A percentile compares a stretch with the other conserved stretches of the same genome.
Conservation (phyloP, 92 coral and sea anemone genomes). For the Pocillopora meandrina region DNA sequence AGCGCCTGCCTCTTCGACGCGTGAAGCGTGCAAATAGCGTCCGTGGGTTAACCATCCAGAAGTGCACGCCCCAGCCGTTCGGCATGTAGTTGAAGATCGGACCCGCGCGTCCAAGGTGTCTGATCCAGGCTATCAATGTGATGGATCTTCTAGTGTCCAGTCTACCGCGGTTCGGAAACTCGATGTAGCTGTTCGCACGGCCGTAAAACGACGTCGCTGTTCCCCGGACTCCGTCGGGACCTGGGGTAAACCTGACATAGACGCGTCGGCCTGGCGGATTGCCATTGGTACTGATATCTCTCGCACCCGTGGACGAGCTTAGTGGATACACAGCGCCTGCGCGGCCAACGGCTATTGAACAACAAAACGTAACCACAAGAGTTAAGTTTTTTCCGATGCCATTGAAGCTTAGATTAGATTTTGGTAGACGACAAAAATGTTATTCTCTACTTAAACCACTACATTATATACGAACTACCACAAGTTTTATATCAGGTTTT, state of each 20-base stretch:
- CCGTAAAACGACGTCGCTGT: conserved; percentile 58
- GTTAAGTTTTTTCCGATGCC: too few relatives aligned
- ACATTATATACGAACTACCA: too few relatives aligned
- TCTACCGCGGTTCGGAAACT: conserved; percentile 66
- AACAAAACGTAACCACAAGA: too few relatives aligned
- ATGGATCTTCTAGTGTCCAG: conserved; percentile 63
- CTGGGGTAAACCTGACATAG: conserved; percentile 51
- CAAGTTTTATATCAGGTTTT: too few relatives aligned
- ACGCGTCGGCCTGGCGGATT: conserved; percentile 50
- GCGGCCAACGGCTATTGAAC: conserved; percentile 47
- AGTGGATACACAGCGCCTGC: conserved; percentile 76
- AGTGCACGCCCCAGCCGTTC: conserved; percentile 67
- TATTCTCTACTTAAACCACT: too few relatives aligned
- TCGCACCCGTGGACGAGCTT: conserved; percentile 50
- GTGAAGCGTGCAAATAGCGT: conserved; percentile 59
- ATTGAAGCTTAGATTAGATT: too few relatives aligned
- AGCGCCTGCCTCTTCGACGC: conserved; percentile 53
- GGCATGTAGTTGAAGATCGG: conserved; percentile 71
- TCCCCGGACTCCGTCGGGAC: conserved; percentile 65
- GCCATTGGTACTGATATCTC: conserved; percentile 64
- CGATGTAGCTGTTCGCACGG: conserved; percentile 56
- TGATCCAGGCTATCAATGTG: conserved; percentile 64
- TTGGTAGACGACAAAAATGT: too few relatives aligned
- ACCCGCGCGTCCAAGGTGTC: conserved; percentile 56
- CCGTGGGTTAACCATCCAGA: conserved; percentile 51